These are phyloP conservation scores for Xiphorhynchus erythropygius DNA, from an alignment of 2,797 vertebrate genomes.

Conservation along the genomic window DNA sequence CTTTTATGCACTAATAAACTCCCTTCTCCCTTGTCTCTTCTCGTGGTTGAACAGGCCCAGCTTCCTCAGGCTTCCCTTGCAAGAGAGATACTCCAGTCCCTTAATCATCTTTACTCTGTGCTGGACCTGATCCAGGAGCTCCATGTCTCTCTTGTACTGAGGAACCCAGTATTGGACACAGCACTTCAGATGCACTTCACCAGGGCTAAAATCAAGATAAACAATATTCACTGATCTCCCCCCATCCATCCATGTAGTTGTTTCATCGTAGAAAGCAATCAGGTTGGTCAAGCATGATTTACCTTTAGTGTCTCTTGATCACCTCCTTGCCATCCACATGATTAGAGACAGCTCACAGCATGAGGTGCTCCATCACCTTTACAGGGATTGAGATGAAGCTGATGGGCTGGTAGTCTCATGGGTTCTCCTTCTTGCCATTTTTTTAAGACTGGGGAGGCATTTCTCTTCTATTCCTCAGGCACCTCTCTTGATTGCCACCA, in stretches of 20 bases:
- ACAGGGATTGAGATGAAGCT: not conserved
- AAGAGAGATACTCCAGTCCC: not conserved
- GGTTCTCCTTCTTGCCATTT: not conserved
- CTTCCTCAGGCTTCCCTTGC: not conserved
- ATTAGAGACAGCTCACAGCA: not conserved
- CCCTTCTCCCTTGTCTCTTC: not conserved
- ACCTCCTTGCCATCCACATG: not conserved
- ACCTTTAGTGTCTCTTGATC: not conserved
- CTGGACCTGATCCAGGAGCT: not conserved
- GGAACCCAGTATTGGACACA: not conserved
- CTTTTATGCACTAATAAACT: not conserved
- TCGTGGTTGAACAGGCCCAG: not conserved
- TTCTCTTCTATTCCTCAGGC: not conserved
- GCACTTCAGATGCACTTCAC: not conserved
- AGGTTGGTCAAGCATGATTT: not conserved
- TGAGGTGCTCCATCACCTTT: not conserved
- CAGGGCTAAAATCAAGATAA: not conserved
- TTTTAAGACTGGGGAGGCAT: not conserved
- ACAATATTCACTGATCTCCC: not conserved
- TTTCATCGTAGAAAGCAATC: not conserved
- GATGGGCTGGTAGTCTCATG: not conserved
- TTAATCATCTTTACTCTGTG: not conserved
- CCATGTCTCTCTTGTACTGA: not conserved
- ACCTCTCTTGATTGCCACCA: not conserved
- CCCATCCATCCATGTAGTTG: not conserved